Conservation (phyloP, 2,113 vertebrate species). For the Pelodiscus sinensis region DNA sequence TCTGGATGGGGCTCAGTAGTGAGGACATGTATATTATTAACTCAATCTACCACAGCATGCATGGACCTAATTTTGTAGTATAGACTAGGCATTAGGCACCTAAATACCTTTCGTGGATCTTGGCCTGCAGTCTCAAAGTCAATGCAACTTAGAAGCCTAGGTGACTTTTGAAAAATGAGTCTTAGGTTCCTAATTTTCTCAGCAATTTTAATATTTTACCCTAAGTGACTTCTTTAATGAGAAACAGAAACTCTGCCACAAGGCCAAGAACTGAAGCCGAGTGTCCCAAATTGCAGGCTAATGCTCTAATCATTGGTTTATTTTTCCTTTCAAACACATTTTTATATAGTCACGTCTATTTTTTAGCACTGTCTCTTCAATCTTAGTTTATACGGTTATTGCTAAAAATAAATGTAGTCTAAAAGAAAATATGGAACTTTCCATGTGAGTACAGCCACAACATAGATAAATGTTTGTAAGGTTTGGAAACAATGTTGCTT, state of each 20-base stretch:
- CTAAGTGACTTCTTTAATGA: neutral
- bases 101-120: too few relatives aligned
- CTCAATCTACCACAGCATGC: too few relatives aligned
- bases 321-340: accelerated
- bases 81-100: too few relatives aligned
- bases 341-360: neutral
- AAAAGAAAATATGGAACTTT: neutral
- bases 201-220: neutral
- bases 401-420: neutral
- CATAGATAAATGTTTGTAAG: neutral
- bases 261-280: accelerated
- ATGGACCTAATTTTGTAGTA: too few relatives aligned
- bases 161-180: neutral
- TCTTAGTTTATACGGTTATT: neutral
- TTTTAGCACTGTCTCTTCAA: neutral
- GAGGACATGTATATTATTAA: too few relatives aligned
- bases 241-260: neutral
- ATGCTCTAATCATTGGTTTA: neutral
- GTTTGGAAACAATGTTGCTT: neutral
- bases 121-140: neutral
- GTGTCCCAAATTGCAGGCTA: neutral
- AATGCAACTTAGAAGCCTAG: neutral
- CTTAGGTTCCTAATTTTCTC: neutral
- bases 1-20: too few relatives aligned
- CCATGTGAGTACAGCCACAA: neutral